Percentiles rank a stretch among this genome's conserved stretches.
Evolutionary conservation across 2,797 vertebrate species (phyloP).

Genomic region (Cetoscarus ocellatus): DNA sequence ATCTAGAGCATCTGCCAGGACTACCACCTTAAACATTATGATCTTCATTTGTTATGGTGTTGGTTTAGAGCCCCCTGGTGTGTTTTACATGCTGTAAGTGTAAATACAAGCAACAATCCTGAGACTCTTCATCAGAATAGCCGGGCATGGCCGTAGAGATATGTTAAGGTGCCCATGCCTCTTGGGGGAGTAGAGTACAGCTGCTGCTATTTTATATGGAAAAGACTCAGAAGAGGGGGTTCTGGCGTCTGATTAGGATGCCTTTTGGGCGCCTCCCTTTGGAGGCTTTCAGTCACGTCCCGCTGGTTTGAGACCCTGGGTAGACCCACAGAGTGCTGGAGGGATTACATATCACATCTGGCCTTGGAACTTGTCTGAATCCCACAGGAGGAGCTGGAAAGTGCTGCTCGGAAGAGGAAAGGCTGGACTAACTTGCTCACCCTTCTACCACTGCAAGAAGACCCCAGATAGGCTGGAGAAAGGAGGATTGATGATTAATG

Average conservation of each 20-base stretch:
- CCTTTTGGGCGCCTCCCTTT: background rate
- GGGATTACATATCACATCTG: background rate
- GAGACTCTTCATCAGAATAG: background rate
- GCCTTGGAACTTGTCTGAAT: background rate
- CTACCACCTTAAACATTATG: no score
- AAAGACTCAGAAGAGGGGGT: background rate
- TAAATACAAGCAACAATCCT: background rate
- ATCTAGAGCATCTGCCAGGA: no score
- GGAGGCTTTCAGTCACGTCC: background rate
- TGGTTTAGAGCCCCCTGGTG: no score
- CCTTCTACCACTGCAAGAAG: background rate
- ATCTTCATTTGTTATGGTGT: no score
- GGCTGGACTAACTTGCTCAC: background rate
- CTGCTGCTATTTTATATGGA: background rate
- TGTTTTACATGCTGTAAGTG: no score
- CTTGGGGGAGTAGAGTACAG: background rate
- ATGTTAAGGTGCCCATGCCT: background rate
- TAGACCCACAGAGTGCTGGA: background rate
- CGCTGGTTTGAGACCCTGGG: background rate
- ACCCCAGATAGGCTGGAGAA: background rate
- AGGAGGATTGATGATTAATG: background rate
- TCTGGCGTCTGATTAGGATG: background rate
- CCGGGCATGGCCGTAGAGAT: background rate
- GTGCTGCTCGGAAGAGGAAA: background rate
- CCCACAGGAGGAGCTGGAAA: background rate